Conservation (phyloP, 2,113 vertebrate genomes). For the Empidonax alnorum region DNA sequence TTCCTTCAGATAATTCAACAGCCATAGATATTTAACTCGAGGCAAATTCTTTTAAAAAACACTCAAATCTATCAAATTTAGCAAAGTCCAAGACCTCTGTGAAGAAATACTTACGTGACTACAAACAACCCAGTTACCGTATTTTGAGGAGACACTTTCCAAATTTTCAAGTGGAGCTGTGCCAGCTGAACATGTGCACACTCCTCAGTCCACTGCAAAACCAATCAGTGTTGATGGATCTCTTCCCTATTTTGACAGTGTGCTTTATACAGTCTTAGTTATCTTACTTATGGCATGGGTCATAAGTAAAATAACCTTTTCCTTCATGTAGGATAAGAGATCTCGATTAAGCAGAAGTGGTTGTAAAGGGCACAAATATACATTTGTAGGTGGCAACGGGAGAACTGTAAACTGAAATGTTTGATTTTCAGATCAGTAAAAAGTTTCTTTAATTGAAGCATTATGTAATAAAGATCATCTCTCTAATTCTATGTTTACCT, state of each 20-base stretch:
- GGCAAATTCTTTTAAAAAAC: neutral
- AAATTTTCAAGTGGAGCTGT: neutral
- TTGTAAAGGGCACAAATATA: neutral
- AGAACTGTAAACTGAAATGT: neutral
- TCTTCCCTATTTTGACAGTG: neutral
- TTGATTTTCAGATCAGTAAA: neutral
- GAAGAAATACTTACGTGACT: neutral
- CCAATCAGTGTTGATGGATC: neutral
- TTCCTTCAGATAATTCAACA: neutral
- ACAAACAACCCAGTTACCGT: neutral
- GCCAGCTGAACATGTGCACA: neutral
- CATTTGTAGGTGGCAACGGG: neutral
- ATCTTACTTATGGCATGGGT: neutral
- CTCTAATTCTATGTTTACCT: neutral
- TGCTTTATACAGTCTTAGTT: neutral
- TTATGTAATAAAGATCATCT: neutral
- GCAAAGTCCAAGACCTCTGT: neutral
- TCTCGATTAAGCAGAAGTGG: neutral
- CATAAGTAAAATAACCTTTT: neutral
- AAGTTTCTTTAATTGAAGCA: neutral
- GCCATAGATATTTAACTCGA: neutral
- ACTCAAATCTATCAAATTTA: neutral
- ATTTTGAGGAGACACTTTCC: neutral
- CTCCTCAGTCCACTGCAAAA: neutral
- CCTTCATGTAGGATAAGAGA: neutral